phyloP scores from a whole-genome alignment of 2,113 vertebrate species.

The Percopsis transmontana region DNA sequence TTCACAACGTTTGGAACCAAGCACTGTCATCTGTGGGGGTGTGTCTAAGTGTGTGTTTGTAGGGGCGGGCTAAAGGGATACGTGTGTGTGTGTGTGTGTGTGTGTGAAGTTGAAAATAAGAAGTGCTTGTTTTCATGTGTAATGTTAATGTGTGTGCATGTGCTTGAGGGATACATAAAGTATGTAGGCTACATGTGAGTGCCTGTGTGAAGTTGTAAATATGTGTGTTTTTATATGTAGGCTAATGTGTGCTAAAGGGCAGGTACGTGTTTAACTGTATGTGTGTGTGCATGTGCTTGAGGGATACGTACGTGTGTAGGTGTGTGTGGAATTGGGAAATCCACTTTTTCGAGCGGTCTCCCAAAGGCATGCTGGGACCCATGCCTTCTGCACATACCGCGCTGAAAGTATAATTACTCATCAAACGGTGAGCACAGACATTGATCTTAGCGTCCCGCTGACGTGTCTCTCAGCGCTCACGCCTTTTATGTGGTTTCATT shows the following conservation, averaged over 20 bases:
- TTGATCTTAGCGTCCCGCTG: conserved; percentile 4
- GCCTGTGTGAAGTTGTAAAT: too few relatives aligned
- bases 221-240: too few relatives aligned
- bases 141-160: neutral
- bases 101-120: too few relatives aligned
- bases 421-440: conserved; percentile 12
- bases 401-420: conserved; percentile 2
- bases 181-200: conserved; percentile 1
- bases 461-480: conserved; percentile 3
- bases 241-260: too few relatives aligned
- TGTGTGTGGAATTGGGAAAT: conserved; percentile 2
- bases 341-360: conserved; percentile 1
- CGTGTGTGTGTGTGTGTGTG: too few relatives aligned
- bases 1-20: too few relatives aligned
- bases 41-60: too few relatives aligned
- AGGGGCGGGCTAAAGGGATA: too few relatives aligned
- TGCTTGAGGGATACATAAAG: neutral
- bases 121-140: too few relatives aligned
- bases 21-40: neutral
- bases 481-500: conserved; percentile 33
- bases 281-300: neutral
- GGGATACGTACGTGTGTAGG: neutral
- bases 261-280: too few relatives aligned
- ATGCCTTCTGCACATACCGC: neutral
- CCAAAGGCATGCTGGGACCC: conserved; percentile 5